Base-by-base conservation (phyloP, 1,140 invertebrate species). In the Holotrichia oblita region DNA sequence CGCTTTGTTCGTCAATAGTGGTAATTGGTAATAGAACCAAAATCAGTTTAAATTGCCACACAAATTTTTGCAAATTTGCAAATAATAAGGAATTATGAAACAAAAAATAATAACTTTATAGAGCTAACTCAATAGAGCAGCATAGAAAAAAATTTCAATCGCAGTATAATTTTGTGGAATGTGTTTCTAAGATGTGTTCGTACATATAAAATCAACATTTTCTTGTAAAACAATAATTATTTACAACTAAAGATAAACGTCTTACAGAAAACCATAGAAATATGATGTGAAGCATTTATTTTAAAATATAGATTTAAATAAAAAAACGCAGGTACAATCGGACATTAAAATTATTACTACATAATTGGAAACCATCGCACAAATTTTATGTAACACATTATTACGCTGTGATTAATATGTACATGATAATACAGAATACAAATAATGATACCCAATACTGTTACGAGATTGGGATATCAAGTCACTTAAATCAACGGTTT, bases 221-320 rank as follows among this genome's bases (percentile, higher is more conserved):
- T n/a, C n/a, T n/a, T n/a, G n/a, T n/a, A n/a, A n/a, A n/a, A n/a
- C n/a, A n/a, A n/a, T 73, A 40, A 20, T 6, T 20, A 73, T 40
- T 0, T 73, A 17, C 40, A 0, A 64, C 17, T 22, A 12, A 64
- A 64, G 10, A n/a, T n/a, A n/a, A n/a, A n/a, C n/a, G n/a, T n/a
- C n/a, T n/a, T n/a, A n/a, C n/a, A n/a, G n/a, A 34, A 34, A 34
- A 4, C 27, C 61, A 27, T 20, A 69, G 8, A 22, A 24, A 6
- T 69, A 69, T 22, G 7, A 69, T 34, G 8, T 7, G 61, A 69
- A 69, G 27, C 61, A 69, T 69, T 69, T 69, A 69, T 69, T 69
- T 64, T 69, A 69, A 69, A 69, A 69, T 69, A 69, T 69, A 69
- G 22, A 27, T 27, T 69, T 69, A 27, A 69, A 69, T 14, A 22